Conservation (phyloP, 2,888 invertebrate species). For the Aphrophora alni region DNA sequence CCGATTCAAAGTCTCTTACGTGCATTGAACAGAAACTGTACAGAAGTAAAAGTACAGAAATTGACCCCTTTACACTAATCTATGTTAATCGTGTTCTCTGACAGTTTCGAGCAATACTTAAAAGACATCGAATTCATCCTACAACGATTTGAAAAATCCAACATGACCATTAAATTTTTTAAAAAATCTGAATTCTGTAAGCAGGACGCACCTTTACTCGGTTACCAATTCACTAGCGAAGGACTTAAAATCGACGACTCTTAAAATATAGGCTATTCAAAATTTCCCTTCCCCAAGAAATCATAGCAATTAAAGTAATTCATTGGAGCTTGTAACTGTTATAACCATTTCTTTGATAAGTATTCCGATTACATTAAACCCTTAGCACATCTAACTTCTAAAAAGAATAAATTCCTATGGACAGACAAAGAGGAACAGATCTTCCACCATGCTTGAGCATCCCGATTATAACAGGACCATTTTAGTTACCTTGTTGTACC, state of each 20-base stretch:
- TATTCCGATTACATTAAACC: background rate
- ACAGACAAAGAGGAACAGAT: background rate
- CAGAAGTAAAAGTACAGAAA: background rate
- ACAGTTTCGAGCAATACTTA: background rate
- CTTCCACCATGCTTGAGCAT: background rate
- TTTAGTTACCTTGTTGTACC: too few relatives aligned
- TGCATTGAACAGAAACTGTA: background rate
- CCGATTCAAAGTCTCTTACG: background rate
- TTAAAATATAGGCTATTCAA: background rate
- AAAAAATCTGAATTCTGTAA: background rate
- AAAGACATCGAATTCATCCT: background rate
- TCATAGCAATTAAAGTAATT: background rate
- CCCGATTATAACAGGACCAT: background rate
- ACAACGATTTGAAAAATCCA: background rate
- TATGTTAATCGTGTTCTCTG: background rate
- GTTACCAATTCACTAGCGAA: background rate
- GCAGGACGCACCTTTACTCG: background rate
- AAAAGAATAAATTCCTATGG: conserved; percentile 12
- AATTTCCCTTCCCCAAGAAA: conserved; percentile 7
- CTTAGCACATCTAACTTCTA: background rate
- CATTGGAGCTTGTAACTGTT: background rate
- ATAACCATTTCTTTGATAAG: conserved; percentile 16
- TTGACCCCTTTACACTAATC: background rate
- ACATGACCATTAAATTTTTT: background rate
- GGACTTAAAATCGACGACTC: background rate